Evolutionary conservation across 2,113 vertebrate genomes (phyloP).

Genomic region (Larimichthys polyactis): DNA sequence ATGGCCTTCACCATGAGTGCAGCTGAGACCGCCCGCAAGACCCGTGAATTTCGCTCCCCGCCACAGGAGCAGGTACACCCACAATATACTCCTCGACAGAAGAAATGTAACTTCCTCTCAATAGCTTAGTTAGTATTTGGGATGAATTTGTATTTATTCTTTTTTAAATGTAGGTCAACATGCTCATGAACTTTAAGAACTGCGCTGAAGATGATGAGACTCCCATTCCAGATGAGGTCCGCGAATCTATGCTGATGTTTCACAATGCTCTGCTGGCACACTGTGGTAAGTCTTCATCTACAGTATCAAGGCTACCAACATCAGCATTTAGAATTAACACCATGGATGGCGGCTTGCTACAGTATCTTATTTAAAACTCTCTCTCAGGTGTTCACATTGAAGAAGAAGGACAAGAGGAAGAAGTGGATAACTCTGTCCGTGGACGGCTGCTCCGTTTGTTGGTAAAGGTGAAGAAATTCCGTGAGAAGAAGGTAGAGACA

Average conservation of each 20-base stretch:
- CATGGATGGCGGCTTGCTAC: not conserved
- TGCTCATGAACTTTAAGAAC: constrained; percentile 93
- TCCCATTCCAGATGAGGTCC: constrained; percentile 88
- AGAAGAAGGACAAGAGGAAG: constrained; percentile 87
- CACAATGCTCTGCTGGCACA: constrained; percentile 89
- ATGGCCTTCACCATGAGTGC: constrained; percentile 92
- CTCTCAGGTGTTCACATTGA: constrained; percentile 90
- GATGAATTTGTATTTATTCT: not conserved
- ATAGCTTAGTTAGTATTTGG: no score
- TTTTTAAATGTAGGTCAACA: constrained; percentile 88
- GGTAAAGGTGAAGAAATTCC: constrained; percentile 87
- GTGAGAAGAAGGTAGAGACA: constrained; percentile 84
- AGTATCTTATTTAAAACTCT: not conserved
- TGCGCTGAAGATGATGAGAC: constrained; percentile 85
- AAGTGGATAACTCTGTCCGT: constrained; percentile 87
- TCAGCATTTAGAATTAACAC: not conserved
- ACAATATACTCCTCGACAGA: not conserved
- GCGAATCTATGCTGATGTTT: constrained; percentile 85
- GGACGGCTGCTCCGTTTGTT: constrained; percentile 88
- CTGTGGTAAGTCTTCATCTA: constrained; percentile 86
- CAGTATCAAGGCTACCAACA: not conserved
- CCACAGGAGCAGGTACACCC: constrained; percentile 92
- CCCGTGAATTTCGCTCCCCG: constrained; percentile 93
- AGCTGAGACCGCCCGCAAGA: constrained; percentile 93
- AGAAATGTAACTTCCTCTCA: not conserved